A percentile compares a stretch with the other conserved stretches of the same genome.
Evolutionary conservation across 2,797 vertebrate species (phyloP).

Genomic region (Xenopus petersii): DNA sequence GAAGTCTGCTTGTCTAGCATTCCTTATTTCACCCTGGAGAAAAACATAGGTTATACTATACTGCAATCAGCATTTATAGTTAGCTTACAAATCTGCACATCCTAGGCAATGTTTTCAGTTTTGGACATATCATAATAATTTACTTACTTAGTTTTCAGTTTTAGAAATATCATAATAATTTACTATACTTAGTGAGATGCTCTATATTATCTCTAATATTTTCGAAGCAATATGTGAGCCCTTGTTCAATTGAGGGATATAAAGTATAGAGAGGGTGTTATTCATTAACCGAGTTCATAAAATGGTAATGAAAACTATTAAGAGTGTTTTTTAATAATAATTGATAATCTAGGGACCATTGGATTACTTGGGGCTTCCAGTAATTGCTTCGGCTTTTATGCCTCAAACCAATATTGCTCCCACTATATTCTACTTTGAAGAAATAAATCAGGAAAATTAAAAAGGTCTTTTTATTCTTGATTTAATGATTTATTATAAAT

Average conservation of each 20-base stretch:
- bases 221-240: too few relatives aligned
- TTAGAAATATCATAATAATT: too few relatives aligned
- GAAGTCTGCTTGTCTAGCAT: too few relatives aligned
- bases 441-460: not conserved
- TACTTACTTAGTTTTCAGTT: too few relatives aligned
- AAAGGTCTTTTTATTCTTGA: not conserved
- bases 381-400: slow-evolving; percentile 1
- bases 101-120: too few relatives aligned
- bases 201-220: too few relatives aligned
- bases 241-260: not conserved
- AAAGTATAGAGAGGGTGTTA: not conserved
- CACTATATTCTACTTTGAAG: slow-evolving; percentile 7
- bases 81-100: too few relatives aligned
- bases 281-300: not conserved
- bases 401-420: not conserved
- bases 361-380: not conserved
- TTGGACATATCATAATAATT: too few relatives aligned
- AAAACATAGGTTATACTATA: too few relatives aligned
- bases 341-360: not conserved
- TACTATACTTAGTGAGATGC: too few relatives aligned
- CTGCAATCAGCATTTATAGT: too few relatives aligned
- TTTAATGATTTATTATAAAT: not conserved
- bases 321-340: slow-evolving; percentile 1
- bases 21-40: too few relatives aligned
- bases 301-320: not conserved